Conservation (phyloP, 2,888 invertebrate genomes). For the Cynaeus angustus region DNA sequence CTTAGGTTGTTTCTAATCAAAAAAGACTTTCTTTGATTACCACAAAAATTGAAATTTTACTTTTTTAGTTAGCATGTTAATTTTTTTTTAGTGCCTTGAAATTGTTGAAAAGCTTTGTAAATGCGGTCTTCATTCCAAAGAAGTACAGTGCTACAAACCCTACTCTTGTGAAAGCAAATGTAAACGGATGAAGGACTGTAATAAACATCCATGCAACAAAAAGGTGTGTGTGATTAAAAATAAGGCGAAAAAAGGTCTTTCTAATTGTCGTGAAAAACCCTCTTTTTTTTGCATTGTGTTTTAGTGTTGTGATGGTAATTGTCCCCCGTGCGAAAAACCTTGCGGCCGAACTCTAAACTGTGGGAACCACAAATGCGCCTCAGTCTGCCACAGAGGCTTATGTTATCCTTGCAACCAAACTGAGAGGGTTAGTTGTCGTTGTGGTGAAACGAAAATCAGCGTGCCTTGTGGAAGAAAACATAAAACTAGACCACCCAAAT, state of each 20-base stretch:
- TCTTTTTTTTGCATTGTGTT: too few species aligned
- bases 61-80: too few species aligned
- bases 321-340: slow-evolving; percentile 87
- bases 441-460: slow-evolving; percentile 83
- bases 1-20: too few species aligned
- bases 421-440: slow-evolving; percentile 84
- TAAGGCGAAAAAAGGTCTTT: too few species aligned
- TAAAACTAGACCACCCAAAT: slow-evolving; percentile 85
- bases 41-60: too few species aligned
- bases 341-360: slow-evolving; percentile 90
- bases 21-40: too few species aligned
- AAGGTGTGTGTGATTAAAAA: slow-evolving; percentile 80
- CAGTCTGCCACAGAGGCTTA: slow-evolving; percentile 86
- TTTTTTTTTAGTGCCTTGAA: slow-evolving; percentile 75
- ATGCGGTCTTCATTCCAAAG: slow-evolving; percentile 86
- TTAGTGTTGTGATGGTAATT: slow-evolving; percentile 90
- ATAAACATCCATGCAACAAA: slow-evolving; percentile 90
- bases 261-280: too few species aligned
- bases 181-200: slow-evolving; percentile 85
- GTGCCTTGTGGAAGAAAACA: slow-evolving; percentile 92
- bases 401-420: slow-evolving; percentile 89
- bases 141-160: slow-evolving; percentile 89
- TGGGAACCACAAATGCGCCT: slow-evolving; percentile 89
- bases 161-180: slow-evolving; percentile 94
- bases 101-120: slow-evolving; percentile 86